Conservation (phyloP, 2,113 vertebrate species). For the Saguinus midas region DNA sequence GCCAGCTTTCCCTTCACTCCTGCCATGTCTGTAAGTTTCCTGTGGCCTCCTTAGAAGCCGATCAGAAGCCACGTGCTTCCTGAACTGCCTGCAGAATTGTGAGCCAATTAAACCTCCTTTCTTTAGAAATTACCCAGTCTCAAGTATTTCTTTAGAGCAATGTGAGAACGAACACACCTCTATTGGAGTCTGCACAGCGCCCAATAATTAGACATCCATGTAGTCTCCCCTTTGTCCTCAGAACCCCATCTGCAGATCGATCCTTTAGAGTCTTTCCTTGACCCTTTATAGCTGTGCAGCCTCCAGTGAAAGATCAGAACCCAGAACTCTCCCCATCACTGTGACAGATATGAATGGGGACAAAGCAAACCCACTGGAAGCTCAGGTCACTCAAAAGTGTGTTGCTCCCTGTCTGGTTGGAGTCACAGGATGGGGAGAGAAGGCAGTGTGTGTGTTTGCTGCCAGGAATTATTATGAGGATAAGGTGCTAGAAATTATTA, state of each 20-base stretch:
- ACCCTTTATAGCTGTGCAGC: not conserved
- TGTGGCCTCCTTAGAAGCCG: no score
- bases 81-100: no score
- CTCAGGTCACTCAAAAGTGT: not conserved
- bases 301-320: not conserved
- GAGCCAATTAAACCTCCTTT: no score
- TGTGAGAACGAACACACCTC: not conserved
- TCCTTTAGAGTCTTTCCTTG: not conserved
- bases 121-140: no score
- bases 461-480: slow-evolving; percentile 75
- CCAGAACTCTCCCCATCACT: not conserved
- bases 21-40: no score
- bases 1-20: no score
- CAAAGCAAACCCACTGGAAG: not conserved
- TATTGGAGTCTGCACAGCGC: not conserved
- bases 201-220: not conserved
- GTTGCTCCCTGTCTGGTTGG: not conserved
- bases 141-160: no score
- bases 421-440: slow-evolving; percentile 50
- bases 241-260: not conserved
- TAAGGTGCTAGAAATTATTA: slow-evolving; percentile 79
- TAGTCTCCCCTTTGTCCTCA: not conserved
- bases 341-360: not conserved
- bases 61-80: no score
- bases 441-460: slow-evolving; percentile 43